Conservation (phyloP, 2,797 vertebrate genomes). For the Orientallactaga sibirica region DNA sequence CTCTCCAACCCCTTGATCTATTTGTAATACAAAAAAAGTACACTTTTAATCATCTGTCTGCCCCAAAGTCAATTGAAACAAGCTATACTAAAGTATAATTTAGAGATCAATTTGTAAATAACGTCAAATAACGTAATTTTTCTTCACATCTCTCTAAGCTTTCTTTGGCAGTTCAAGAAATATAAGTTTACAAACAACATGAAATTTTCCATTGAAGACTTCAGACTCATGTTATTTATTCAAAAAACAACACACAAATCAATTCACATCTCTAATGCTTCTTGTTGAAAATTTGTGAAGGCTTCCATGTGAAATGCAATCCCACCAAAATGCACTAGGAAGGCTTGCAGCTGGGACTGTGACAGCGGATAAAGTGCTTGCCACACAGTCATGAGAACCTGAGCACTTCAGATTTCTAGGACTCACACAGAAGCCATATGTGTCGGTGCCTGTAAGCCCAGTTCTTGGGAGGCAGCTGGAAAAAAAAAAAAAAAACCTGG, state of each 20-base stretch:
- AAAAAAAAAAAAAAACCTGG: too few relatives aligned
- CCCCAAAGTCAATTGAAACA: background rate
- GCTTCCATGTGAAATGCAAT: background rate
- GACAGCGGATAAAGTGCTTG: too few relatives aligned
- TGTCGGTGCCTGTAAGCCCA: too few relatives aligned
- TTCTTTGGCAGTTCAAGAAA: constrained; percentile 7
- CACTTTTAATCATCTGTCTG: background rate
- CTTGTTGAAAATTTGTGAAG: background rate
- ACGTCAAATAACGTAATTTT: background rate
- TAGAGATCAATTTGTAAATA: constrained; percentile 12
- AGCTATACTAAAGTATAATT: background rate
- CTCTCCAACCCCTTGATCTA: background rate
- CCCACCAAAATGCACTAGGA: background rate
- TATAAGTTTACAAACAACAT: background rate
- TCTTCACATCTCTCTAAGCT: constrained; percentile 23
- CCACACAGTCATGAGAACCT: too few relatives aligned
- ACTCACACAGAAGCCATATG: too few relatives aligned
- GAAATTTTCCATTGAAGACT: background rate
- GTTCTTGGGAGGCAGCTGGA: too few relatives aligned
- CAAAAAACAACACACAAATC: constrained; percentile 3
- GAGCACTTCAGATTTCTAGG: too few relatives aligned
- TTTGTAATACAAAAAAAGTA: background rate
- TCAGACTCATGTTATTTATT: background rate
- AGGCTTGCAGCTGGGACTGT: background rate
- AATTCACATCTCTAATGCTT: constrained; percentile 3